Base-by-base conservation (phyloP, 2,888 invertebrate species). In the Leptinotarsa juncta region DNA sequence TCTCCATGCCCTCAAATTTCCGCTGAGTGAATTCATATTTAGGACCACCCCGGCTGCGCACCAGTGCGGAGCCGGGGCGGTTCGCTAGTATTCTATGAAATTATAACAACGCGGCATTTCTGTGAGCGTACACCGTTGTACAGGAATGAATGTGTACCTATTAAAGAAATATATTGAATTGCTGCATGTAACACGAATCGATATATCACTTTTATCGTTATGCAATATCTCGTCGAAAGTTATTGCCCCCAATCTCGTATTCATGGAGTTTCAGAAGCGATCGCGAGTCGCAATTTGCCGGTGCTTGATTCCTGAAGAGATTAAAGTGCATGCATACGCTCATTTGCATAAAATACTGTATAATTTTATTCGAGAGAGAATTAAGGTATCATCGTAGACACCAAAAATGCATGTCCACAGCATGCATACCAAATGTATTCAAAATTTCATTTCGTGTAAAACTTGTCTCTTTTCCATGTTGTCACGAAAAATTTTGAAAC, bases 151-250 rank as follows among this genome's bases (percentile, higher is more conserved):
- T 62, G 62, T 42, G 18, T 15, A 18, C 62, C 62, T 62, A 62
- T 62, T 62, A 62, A 62, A 62, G 62, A 42, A 62, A 62, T 62
- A 62, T 62, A 62, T 62, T 42, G 62, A 62, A 62, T 62, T 32
- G 62, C 42, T 62, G 62, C 10, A 62, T 62, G 62, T 62, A 51
- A 71, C 32, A 71, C 53, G 66, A 16, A 66, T 71, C 71, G 48
- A 55, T 72, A 72, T 57, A 67, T 67, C 71, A 48, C 53, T 71
- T 66, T 72, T 72, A 72, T 72, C 72, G 42, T 60, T 72, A 57
- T 49, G 67, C 72, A 57, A 72, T 57, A 72, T 72, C 72, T 72
- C 67, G 42, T 50, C 32, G 67, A 50, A 67, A 67, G 60, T 72
- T 71, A 66, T 49, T 72, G 67, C 49, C 60, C 57, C 50, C 48